Base-by-base conservation (phyloP, 2,888 invertebrate genomes). In the Mesorhabditis belari region DNA sequence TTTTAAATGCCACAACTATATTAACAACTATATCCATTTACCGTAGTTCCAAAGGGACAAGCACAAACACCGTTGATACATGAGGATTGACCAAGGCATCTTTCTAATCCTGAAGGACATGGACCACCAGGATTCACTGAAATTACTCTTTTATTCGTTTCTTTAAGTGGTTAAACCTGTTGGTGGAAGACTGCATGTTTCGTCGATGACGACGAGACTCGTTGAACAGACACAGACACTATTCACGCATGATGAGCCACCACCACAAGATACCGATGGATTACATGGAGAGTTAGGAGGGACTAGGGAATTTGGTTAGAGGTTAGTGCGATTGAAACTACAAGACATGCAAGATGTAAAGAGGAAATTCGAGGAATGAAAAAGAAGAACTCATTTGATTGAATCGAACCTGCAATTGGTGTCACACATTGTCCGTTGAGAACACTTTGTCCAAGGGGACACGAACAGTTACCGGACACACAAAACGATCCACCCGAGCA, bases 401-500 rank as follows among this genome's bases (percentile, higher is more conserved):
- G 21, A 17, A n/a, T 27, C 63, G 19, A 62, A 80, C 80, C 80
- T 53, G 74, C 73, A 55, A 71, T 69, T n/a, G 77, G 76, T 5
- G 78, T 75, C 49, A 78, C 66, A 60, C 80, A 80, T 56, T 70
- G 69, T 19, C 73, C 74, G 61, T 80, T 80, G 65, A 78, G 57
- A 5, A 70, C 63, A 24, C 60, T 62, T 53, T 60, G 29, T 44
- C 63, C 66, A 17, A 55, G 27, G 1, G 66, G 63, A 29, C 62
- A 62, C 2, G 62, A 57, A 50, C 77, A 77, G 26, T 68, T 70
- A 26, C 76, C 76, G 60, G 72, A 76, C 21, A 72, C 62, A 49
- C 79, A 79, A 62, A 76, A 72, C 2, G 77, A 76, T 2, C 77
- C 77, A 2, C 77, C 77, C 3, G 71, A 66, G 55, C 81, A 81